These are phyloP conservation scores for Brenthis daphne DNA, from an alignment of 2,888 invertebrate genomes.

Conservation along the genomic window DNA sequence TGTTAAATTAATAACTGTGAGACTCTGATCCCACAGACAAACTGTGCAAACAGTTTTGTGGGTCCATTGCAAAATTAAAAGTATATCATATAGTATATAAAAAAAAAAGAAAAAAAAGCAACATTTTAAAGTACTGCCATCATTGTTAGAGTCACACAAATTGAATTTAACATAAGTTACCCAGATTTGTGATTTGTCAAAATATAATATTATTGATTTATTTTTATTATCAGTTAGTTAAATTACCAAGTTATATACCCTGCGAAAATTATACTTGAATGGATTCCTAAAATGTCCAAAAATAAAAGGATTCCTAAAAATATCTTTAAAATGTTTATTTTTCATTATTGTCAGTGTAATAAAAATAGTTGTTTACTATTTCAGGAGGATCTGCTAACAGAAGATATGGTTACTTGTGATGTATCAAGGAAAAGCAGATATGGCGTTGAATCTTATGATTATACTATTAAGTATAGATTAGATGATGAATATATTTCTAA, in stretches of 20 bases:
- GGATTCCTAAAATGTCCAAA: too few species aligned
- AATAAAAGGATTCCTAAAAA: background rate
- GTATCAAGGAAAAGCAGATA: slow-evolving; percentile 85
- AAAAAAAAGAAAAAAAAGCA: too few species aligned
- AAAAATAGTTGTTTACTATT: slow-evolving; percentile 43
- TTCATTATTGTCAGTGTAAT: background rate
- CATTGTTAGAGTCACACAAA: too few species aligned
- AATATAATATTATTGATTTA: background rate
- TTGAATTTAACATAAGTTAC: too few species aligned
- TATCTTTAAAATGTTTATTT: background rate
- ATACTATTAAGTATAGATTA: slow-evolving; percentile 84
- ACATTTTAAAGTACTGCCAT: background rate
- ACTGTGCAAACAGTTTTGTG: too few species aligned
- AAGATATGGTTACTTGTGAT: slow-evolving; percentile 89
- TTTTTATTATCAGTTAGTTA: background rate
- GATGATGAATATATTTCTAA: slow-evolving; percentile 75
- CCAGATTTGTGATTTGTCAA: too few species aligned
- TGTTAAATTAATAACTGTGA: too few species aligned
- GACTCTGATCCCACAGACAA: too few species aligned
- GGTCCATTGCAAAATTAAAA: too few species aligned
- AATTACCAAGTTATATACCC: too few species aligned
- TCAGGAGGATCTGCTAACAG: slow-evolving; percentile 91
- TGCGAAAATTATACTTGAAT: too few species aligned
- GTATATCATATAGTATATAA: too few species aligned
- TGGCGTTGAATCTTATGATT: slow-evolving; percentile 91